Percentiles rank a stretch among this genome's conserved stretches.
These are phyloP conservation scores for Callipepla squamata DNA, from an alignment of 2,113 vertebrate genomes.

Conservation along the genomic window DNA sequence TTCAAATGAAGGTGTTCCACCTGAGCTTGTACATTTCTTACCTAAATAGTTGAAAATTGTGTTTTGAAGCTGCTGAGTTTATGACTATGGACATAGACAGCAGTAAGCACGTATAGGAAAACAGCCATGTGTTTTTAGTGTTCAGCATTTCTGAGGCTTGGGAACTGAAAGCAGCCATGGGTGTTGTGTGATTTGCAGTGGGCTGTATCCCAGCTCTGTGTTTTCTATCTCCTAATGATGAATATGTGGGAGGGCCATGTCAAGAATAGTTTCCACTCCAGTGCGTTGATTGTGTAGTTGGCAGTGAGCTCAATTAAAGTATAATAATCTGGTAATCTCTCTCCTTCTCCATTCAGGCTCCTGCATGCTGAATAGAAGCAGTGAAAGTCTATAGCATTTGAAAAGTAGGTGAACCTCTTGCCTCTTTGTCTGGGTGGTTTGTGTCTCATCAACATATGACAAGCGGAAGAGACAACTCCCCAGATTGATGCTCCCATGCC, in stretches of 20 bases:
- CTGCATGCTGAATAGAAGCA: slow-evolving; percentile 46
- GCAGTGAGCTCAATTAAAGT: slow-evolving; percentile 67
- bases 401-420: slow-evolving; percentile 62
- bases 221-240: slow-evolving; percentile 32
- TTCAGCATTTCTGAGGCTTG: neutral
- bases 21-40: neutral
- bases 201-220: neutral
- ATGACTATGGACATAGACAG: fast-evolving
- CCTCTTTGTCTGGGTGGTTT: slow-evolving; percentile 55
- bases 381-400: slow-evolving; percentile 59
- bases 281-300: slow-evolving; percentile 50
- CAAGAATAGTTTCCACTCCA: slow-evolving; percentile 66
- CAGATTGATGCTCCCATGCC: neutral
- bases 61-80: neutral
- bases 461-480: slow-evolving; percentile 13
- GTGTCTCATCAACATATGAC: slow-evolving; percentile 24
- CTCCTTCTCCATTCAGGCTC: slow-evolving; percentile 55
- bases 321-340: slow-evolving; percentile 70
- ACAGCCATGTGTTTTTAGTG: fast-evolving
- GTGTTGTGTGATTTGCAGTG: neutral
- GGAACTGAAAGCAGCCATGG: neutral
- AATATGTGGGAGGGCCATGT: slow-evolving; percentile 51
- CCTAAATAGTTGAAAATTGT: neutral
- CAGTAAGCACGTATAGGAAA: neutral
- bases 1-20: neutral